Base-by-base conservation (phyloP, 2,797 vertebrate species). In the Acrossocheilus fasciatus region DNA sequence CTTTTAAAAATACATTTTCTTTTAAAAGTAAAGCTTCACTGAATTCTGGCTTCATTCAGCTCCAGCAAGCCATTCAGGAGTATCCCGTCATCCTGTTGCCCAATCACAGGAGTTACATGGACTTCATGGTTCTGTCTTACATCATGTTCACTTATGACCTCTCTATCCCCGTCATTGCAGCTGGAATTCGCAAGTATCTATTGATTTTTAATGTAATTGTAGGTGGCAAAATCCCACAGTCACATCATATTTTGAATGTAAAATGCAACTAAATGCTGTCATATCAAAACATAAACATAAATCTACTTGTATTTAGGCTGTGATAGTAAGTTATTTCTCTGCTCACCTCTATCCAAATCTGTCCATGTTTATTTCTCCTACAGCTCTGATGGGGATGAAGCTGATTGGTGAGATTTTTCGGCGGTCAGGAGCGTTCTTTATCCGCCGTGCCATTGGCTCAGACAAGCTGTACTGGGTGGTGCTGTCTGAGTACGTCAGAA, bases 391-490 rank as follows among this genome's bases (percentile, higher is more conserved):
- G 88, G 96, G 96, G 85, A 99, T 99, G 98, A 98, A 96, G 90
- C 91, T 99, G 85, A 90, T 99, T 0, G 96, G 98, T 18, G 97
- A 98, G 89, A 94, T 99, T 41, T 91, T 99, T 15, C 96, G 98
- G 54, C 97, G 97, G 88, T 98, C 96, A 0, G 98, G 98, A 15
- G 98, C 98, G 52, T 99, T 99, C 91, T 99, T 97, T 83, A 99
- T 99, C 93, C 95, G 97, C 0, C 96, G 98, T 6, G 94, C 97
- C 59, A 99, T 99, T 0, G 95, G 97, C 20, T 96, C 97, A 54
- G 96, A 99, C 91, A 98, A 95, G 82, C 95, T 99, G 50, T 99
- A 99, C 93, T 99, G 98, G 98, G 97, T 97, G 0, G 96, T 99
- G 64, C 97, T 99, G 81, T 97, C 98, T 0, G 98, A 99, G 93